Evolutionary conservation across 2,888 invertebrate species (phyloP).

Genomic region (Physocephala rufipes): DNA sequence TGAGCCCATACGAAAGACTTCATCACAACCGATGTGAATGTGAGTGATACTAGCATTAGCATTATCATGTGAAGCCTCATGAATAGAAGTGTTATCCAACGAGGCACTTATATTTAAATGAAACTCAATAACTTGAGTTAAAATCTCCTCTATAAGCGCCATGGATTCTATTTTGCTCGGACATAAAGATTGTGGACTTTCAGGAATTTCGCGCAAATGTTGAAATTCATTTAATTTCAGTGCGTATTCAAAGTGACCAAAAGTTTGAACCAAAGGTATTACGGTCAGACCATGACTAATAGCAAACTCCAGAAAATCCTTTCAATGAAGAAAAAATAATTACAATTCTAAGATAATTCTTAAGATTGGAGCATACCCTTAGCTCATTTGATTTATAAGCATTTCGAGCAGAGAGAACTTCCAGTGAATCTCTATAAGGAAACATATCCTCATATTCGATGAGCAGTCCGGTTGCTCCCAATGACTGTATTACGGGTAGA

Average conservation of each 20-base stretch:
- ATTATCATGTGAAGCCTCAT: not conserved
- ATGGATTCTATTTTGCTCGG: conserved; percentile 74
- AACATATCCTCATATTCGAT: conserved; percentile 87
- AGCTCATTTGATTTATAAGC: conserved; percentile 66
- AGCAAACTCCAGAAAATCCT: conserved; percentile 70
- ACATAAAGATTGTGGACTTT: conserved; percentile 76
- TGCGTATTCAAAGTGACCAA: conserved; percentile 80
- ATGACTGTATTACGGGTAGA: conserved; percentile 69
- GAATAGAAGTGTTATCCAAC: conserved; percentile 36
- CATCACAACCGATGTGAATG: conserved; percentile 80
- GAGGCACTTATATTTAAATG: conserved; percentile 50
- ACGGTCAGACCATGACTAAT: conserved; percentile 71
- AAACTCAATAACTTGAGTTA: conserved; percentile 72
- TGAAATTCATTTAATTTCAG: conserved; percentile 73
- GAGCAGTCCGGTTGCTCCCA: conserved; percentile 78
- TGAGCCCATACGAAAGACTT: conserved; percentile 77
- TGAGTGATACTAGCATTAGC: conserved; percentile 57
- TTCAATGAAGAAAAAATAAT: conserved; percentile 1
- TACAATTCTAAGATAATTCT: not conserved
- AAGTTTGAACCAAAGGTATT: conserved; percentile 80
- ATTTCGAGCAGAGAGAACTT: conserved; percentile 69
- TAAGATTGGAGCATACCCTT: conserved; percentile 49
- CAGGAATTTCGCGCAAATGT: conserved; percentile 73
- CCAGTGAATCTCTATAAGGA: conserved; percentile 73
- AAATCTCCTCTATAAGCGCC: conserved; percentile 73